These are phyloP conservation scores for Resseliella maxima DNA, from an alignment of 2,888 invertebrate genomes.

Conservation along the genomic window DNA sequence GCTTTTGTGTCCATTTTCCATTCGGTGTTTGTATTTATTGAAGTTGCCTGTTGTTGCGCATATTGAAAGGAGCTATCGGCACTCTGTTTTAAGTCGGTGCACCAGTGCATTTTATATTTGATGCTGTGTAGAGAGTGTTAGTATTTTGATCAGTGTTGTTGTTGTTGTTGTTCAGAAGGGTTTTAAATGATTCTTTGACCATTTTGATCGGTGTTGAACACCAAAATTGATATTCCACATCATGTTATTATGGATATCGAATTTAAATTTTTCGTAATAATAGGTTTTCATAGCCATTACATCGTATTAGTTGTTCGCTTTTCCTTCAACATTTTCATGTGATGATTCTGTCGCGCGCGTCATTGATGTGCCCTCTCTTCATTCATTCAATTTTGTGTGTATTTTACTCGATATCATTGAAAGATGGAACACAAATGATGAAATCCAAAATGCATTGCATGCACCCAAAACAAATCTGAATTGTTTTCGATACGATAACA, in stretches of 20 bases:
- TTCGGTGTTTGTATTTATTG: too few relatives aligned
- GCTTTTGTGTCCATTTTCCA: background rate
- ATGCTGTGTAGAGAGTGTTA: too few relatives aligned
- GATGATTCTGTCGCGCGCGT: too few relatives aligned
- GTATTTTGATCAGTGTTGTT: too few relatives aligned
- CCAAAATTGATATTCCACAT: constrained; percentile 40
- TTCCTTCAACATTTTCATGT: background rate
- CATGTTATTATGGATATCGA: constrained; percentile 51
- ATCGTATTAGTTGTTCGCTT: background rate
- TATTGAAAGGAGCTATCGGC: background rate
- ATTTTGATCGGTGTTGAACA: background rate
- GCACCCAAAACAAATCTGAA: too few relatives aligned
- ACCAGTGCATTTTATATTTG: too few relatives aligned
- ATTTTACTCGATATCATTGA: too few relatives aligned
- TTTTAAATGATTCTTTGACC: constrained; percentile 4
- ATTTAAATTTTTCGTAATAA: constrained; percentile 37
- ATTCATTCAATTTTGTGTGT: too few relatives aligned
- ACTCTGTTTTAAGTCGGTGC: background rate
- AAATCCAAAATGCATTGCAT: too few relatives aligned
- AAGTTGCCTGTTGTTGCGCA: background rate
- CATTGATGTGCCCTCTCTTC: too few relatives aligned
- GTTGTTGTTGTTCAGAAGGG: background rate
- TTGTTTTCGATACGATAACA: too few relatives aligned
- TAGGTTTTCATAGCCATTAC: constrained; percentile 41
- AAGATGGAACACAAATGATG: too few relatives aligned